Evolutionary conservation across 2,888 invertebrate species (phyloP), one percentile per base, ranked within the genome.

Genomic region (Diarsia mendica): DNA sequence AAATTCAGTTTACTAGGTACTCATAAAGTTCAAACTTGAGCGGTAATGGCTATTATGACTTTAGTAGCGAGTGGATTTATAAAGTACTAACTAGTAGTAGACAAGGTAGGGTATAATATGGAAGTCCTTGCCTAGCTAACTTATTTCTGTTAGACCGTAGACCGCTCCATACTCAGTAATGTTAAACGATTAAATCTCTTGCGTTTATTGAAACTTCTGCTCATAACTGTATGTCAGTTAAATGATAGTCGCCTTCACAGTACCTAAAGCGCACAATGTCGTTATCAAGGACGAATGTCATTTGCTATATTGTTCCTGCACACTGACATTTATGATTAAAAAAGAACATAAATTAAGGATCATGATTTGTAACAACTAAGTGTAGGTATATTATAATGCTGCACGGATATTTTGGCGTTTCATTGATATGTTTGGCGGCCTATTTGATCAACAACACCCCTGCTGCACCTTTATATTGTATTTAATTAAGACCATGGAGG

Each of bases 291-390:
- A 60, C 55, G 33, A 28, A 63, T 63, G 53, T 68, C 67, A 76
- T 83, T 70, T 74, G 61, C 80, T 77, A 51, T 33, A 72, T 72
- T 77, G 58, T 77, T 70, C 11, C 23, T 49, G 53, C 44, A 55
- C 48, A 53, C 48, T 66, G 66, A 82, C 60, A 67, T 79, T 58
- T 39, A 58, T 49, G 15, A 48, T 66, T 67, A 23, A 23, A 44
- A 64, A 55, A 28, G 28, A 66, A 61, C 65, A 11, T 46, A 4
- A 46, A 28, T 28, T 28, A 28, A 28, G 28, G 28, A 20, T 15
- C 55, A 46, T 58, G 4, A 49, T 75, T 67, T 55, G 49, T 51
- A 67, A 23, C 28, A 2, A 53, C 46, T 23, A 44, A 53, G 44
- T n/a, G 46, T n/a, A n/a, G n/a, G n/a, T n/a, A n/a, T n/a, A n/a